Conservation (phyloP, 1,140 invertebrate genomes). For the Armadillidium nasatum region DNA sequence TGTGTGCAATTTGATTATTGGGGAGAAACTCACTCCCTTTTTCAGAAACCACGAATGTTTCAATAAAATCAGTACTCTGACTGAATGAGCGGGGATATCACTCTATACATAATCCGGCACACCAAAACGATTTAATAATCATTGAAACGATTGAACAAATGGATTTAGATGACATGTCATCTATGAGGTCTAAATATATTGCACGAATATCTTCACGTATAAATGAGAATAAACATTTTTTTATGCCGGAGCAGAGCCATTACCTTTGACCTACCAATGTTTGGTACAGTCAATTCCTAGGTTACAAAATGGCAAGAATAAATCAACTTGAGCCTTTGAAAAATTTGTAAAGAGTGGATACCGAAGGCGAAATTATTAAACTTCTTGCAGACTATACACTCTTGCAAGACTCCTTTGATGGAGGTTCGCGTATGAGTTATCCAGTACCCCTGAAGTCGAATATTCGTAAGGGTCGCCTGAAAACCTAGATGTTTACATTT, state of each 20-base stretch:
- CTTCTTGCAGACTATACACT: neutral
- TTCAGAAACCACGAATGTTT: neutral
- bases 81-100: conserved; percentile 2
- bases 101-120: neutral
- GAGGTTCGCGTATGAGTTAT: neutral
- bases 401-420: neutral
- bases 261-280: neutral
- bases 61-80: neutral
- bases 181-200: neutral
- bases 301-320: neutral
- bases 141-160: neutral
- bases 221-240: conserved; percentile 21
- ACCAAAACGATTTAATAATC: neutral
- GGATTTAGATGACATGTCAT: neutral
- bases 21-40: neutral
- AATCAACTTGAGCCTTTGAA: neutral
- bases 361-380: neutral
- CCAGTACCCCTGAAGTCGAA: neutral
- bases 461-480: neutral
- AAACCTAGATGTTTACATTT: conserved; percentile 7
- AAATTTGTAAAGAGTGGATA: neutral
- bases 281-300: neutral
- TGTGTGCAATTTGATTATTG: neutral
- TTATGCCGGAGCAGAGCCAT: neutral
- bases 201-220: conserved; percentile 2